These are phyloP conservation scores for Tetheella fluctuosa DNA, from an alignment of 2,888 invertebrate species.

Conservation along the genomic window DNA sequence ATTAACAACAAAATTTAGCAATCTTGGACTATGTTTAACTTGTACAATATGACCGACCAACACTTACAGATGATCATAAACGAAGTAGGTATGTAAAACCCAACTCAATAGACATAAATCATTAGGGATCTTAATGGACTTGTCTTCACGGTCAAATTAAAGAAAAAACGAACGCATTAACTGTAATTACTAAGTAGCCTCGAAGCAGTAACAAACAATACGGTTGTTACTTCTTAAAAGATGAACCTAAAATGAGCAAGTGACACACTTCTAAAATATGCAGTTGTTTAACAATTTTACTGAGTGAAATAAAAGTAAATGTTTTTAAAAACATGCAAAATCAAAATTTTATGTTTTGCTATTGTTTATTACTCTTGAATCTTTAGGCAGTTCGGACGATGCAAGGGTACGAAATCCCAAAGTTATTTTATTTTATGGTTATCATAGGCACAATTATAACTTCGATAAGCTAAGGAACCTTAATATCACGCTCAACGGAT, in stretches of 20 bases:
- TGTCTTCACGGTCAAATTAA: slow-evolving; percentile 41
- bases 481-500: not conserved
- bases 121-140: slow-evolving; percentile 27
- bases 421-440: too few species aligned
- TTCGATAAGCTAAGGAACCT: too few species aligned
- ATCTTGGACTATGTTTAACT: slow-evolving; percentile 11
- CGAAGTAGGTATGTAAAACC: slow-evolving; percentile 15
- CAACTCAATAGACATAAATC: slow-evolving; percentile 27
- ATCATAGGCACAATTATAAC: too few species aligned
- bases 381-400: too few species aligned
- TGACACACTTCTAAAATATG: not conserved
- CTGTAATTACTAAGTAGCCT: slow-evolving; percentile 40
- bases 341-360: too few species aligned
- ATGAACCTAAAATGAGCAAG: not conserved
- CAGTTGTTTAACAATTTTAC: not conserved
- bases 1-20: not conserved
- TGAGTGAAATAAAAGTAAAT: not conserved
- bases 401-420: too few species aligned
- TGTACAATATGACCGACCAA: slow-evolving; percentile 9
- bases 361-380: too few species aligned
- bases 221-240: slow-evolving; percentile 1
- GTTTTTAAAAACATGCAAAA: not conserved
- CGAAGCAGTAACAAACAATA: slow-evolving; percentile 23
- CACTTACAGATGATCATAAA: slow-evolving; percentile 26
- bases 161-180: slow-evolving; percentile 35